Conservation (phyloP, 2,888 invertebrate species). For the Rhingia campestris region DNA sequence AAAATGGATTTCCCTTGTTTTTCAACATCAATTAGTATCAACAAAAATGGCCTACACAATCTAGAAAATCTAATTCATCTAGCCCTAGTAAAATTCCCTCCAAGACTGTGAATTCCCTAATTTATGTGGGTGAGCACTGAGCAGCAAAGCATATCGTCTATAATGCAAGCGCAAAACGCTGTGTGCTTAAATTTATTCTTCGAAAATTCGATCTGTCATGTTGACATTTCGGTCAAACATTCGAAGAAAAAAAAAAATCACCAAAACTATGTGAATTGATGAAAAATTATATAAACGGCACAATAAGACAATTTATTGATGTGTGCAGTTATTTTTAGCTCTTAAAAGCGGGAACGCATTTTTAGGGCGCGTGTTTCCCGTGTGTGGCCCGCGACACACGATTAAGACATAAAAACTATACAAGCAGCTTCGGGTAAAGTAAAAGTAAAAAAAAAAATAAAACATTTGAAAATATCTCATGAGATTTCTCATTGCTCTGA, state of each 20-base stretch:
- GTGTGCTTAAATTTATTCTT: conserved; percentile 18
- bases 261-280: conserved; percentile 54
- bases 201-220: conserved; percentile 43
- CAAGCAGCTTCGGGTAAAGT: background rate
- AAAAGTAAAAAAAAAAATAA: conserved; percentile 17
- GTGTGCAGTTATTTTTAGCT: conserved; percentile 57
- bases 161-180: conserved; percentile 2
- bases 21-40: conserved; percentile 58
- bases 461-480: conserved; percentile 36
- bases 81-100: conserved; percentile 31
- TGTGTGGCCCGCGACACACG: conserved; percentile 58
- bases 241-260: conserved; percentile 26
- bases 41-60: conserved; percentile 7
- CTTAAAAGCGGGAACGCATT: conserved; percentile 29
- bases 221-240: conserved; percentile 46
- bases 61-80: conserved; percentile 11
- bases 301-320: conserved; percentile 57
- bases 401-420: conserved; percentile 46
- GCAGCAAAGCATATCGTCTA: background rate
- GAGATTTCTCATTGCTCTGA: conserved; percentile 47
- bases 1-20: conserved; percentile 60
- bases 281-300: conserved; percentile 62
- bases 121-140: background rate
- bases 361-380: conserved; percentile 60
- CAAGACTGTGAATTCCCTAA: background rate